Evolutionary conservation across 2,113 vertebrate genomes (phyloP).

Genomic region (Heptranchias perlo): DNA sequence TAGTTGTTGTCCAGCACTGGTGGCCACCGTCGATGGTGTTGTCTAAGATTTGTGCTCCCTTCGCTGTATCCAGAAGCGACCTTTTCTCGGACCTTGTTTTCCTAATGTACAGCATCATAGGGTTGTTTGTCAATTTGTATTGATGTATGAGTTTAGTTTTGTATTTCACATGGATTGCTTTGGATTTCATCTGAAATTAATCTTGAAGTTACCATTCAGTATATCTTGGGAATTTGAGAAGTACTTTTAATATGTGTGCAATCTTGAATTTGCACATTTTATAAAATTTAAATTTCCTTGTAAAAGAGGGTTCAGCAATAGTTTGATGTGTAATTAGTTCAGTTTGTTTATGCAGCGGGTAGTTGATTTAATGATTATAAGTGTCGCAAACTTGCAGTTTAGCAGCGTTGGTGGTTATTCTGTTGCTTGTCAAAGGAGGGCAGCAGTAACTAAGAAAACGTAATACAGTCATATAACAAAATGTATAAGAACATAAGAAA

Average conservation of each 20-base stretch:
- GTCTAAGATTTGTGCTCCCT: too few species aligned
- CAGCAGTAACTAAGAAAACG: neutral
- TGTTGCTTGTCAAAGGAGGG: neutral
- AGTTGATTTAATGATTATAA: neutral
- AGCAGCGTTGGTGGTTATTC: neutral
- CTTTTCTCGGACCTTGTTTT: too few species aligned
- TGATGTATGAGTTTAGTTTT: too few species aligned
- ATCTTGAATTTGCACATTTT: neutral
- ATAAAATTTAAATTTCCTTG: neutral
- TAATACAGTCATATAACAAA: neutral
- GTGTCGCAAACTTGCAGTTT: neutral
- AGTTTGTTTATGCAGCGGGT: neutral
- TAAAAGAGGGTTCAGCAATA: neutral
- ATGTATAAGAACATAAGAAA: too few species aligned
- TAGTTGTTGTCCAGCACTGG: too few species aligned
- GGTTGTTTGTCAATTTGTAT: too few species aligned
- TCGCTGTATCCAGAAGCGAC: too few species aligned
- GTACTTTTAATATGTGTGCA: neutral
- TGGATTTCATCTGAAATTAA: too few species aligned
- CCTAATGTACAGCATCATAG: too few species aligned
- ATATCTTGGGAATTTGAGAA: neutral
- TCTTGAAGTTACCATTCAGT: neutral
- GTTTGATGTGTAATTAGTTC: neutral
- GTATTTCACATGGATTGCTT: too few species aligned
- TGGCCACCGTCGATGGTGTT: too few species aligned